These are phyloP conservation scores for Noctilio leporinus DNA, from an alignment of 2,113 vertebrate species.

Conservation along the genomic window DNA sequence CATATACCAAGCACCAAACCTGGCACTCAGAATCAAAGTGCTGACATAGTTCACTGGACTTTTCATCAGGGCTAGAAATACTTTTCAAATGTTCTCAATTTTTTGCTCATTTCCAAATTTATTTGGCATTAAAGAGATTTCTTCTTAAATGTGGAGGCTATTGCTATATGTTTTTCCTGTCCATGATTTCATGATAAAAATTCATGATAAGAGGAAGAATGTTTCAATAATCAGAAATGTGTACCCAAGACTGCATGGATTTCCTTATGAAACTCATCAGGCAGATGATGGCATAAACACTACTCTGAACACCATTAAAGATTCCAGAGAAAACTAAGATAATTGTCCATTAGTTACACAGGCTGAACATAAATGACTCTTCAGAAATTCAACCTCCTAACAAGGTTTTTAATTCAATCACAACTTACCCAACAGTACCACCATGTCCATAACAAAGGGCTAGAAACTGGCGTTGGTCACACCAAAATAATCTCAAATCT, in stretches of 20 bases:
- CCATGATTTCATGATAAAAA: neutral
- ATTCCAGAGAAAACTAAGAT: slow-evolving; percentile 25
- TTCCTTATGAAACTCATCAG: slow-evolving; percentile 19
- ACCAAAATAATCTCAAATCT: neutral
- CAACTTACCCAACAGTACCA: neutral
- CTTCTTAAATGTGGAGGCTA: neutral
- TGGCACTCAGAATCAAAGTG: neutral
- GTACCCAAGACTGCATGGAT: neutral
- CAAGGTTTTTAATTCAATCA: slow-evolving; percentile 19
- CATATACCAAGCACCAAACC: neutral
- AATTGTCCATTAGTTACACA: slow-evolving; percentile 45
- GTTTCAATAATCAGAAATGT: neutral
- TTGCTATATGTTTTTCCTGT: neutral
- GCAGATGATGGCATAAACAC: neutral
- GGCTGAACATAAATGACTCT: slow-evolving; percentile 10
- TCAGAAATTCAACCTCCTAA: slow-evolving; percentile 10
- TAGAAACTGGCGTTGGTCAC: neutral
- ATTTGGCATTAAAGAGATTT: neutral
- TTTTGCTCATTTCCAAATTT: neutral
- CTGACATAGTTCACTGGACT: neutral
- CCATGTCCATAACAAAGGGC: neutral
- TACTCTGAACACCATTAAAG: neutral
- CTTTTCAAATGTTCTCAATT: neutral
- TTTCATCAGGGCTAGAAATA: neutral
- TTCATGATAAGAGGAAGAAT: neutral